Evolutionary conservation across 2,113 vertebrate genomes (phyloP), one percentile per base, ranked within the genome.

Genomic region (Craseonycteris thonglongyai): DNA sequence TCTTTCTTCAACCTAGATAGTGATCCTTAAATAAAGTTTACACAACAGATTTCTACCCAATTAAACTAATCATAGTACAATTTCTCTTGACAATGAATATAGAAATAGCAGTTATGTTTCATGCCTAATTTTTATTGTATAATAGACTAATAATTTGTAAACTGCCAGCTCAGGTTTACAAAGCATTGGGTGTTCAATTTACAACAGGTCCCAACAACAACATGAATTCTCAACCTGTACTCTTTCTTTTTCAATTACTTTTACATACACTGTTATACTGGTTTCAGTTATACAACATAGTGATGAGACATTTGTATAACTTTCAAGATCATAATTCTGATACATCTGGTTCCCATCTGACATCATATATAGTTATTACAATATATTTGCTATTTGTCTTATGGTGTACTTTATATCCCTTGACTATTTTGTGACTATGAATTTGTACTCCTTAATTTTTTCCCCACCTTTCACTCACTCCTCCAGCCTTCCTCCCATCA

Each of bases 61-160:
- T 95, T 96, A 94, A 69, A 88, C 22, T 85, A 94, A 93, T 95
- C 89, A 95, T 94, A 94, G 45, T 91, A 91, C 24, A 91, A 56
- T 93, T 94, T 93, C 40, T 91, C 78, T 93, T 85, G 72, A 91
- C 75, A 75, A 85, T 78, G 91, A 82, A 91, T 94, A 95, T 58
- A 91, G 76, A 90, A 96, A 93, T 24, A 78, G 35, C 96, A 94
- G 93, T 96, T 93, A 94, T 85, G 83, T 30, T 93, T 96, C 72
- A 88, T 88, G 71, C 54, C 45, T 95, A 88, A 95, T 93, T 95
- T 78, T 78, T 95, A 85, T 95, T 97, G 78, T 72, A 35, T 49
- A 93, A 18, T 95, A 81, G 94, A 88, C 81, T 88, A 81, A 82
- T 93, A 85, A 76, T 95, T 95, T 91, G 63, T 63, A 81, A 93